A percentile compares a stretch with the other conserved stretches of the same genome.
These are phyloP conservation scores for Pseudomyrmex gracilis DNA, from an alignment of 1,140 invertebrate genomes.

Conservation along the genomic window DNA sequence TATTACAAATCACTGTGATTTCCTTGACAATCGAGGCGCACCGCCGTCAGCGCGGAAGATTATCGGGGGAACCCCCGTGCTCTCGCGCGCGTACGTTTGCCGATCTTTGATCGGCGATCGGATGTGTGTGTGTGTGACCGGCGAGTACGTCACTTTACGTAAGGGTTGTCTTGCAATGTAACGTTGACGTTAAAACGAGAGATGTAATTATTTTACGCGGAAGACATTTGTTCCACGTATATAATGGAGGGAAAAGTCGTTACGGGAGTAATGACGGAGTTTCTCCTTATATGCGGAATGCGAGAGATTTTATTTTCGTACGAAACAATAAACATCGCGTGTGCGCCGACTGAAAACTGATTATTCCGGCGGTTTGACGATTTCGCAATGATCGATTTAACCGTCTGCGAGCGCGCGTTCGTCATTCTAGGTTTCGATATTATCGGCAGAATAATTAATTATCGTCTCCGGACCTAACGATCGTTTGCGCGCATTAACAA, in stretches of 20 bases:
- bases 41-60: background rate
- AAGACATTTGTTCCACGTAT: constrained; percentile 36
- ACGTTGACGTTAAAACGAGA: constrained; percentile 9
- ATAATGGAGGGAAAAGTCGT: constrained; percentile 19
- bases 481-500: no score
- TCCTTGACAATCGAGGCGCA: constrained; percentile 34
- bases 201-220: constrained; percentile 33
- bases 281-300: constrained; percentile 36
- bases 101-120: constrained; percentile 21
- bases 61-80: constrained; percentile 12
- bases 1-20: constrained; percentile 67
- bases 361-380: no score
- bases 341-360: no score
- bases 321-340: no score
- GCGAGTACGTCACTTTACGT: constrained; percentile 32
- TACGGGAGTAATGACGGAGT: constrained; percentile 38
- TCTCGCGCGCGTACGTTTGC: constrained; percentile 2
- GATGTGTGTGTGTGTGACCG: background rate
- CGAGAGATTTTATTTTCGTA: background rate
- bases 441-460: background rate
- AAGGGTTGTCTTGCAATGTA: constrained; percentile 24
- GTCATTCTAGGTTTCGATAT: no score
- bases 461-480: background rate
- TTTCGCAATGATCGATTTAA: no score
- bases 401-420: no score